Base-by-base conservation (phyloP, 2,797 vertebrate genomes). In the Manis pentadactyla region DNA sequence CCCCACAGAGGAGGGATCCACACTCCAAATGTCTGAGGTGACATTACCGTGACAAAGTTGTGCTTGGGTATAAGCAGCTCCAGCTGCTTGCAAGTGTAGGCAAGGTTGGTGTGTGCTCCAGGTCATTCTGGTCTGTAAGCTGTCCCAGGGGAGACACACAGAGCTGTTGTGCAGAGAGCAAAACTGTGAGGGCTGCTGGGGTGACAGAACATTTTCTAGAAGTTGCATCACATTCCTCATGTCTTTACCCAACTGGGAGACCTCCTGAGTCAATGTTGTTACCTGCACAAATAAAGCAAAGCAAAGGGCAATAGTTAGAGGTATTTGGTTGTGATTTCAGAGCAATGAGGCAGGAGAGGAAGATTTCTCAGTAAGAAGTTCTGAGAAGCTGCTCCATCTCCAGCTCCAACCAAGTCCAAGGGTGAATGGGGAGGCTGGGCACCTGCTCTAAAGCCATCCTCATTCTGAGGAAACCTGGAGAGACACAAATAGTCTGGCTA, bases 221-320 rank as follows among this genome's bases (percentile, higher is more conserved):
- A 99, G 98, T n/a, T 97, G 98, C 97, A 99, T 98, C 94, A 99
- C 95, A 17, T 96, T 99, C 97, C 97, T 99, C 98, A 99, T 98
- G 87, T 99, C 98, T 94, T 98, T 99, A 55, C 98, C 98, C 94
- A 99, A 84, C 37, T 99, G 98, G 25, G 98, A 99, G 51, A 99
- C 99, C 96, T 99, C 99, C 97, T 98, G 98, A 51, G 97, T 98
- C 98, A 99, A 93, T 7, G 97, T 96, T 87, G 98, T 98, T n/a
- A 99, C 99, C 99, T 99, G 97, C 68, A 94, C 53, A 5, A 88
- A 74, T 21, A 93, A n/a, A 90, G 71, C 12, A 97, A 93, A 97
- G 93, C 88, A 74, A 19, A 68, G 42, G 69, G 53, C 46, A 19
- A 42, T 14, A 3, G 73, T 97, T 78, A 97, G 75, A 61, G 19